A percentile compares a stretch with the other conserved stretches of the same genome.
phyloP scores from a whole-genome alignment of 2,888 invertebrate species.

The Kuschelorhynchus macadamiae region DNA sequence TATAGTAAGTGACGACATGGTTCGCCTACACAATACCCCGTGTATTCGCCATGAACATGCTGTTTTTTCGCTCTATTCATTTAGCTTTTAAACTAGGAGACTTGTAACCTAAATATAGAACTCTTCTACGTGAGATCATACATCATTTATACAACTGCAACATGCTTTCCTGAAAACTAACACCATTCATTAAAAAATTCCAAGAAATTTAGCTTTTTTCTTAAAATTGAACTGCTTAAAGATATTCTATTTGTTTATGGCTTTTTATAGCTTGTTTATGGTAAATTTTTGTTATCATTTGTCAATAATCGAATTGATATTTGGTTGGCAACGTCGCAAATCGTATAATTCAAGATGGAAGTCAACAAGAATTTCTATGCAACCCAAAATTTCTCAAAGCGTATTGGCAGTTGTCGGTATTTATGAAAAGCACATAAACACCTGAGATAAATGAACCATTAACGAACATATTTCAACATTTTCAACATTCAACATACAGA shows the following conservation, averaged over 20 bases:
- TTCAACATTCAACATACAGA: too few species aligned
- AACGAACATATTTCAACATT: too few species aligned
- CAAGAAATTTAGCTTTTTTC: not conserved
- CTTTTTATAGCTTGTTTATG: slow-evolving; percentile 20
- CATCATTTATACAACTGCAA: not conserved
- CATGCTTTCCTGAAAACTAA: not conserved
- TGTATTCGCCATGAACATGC: slow-evolving; percentile 41
- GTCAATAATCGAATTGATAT: slow-evolving; percentile 23
- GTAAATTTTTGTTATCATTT: slow-evolving; percentile 31
- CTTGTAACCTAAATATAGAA: slow-evolving; percentile 46
- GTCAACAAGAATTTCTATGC: not conserved
- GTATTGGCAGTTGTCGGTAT: too few species aligned
- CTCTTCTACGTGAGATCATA: slow-evolving; percentile 31
- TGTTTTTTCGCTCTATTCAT: slow-evolving; percentile 42
- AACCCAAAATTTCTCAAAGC: not conserved
- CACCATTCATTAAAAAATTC: too few species aligned
- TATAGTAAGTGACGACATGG: slow-evolving; percentile 81
- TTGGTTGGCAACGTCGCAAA: slow-evolving; percentile 22
- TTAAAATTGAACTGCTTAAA: not conserved
- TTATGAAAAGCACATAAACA: too few species aligned
- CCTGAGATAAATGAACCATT: too few species aligned
- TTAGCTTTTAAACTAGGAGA: slow-evolving; percentile 30
- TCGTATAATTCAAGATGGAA: slow-evolving; percentile 10
- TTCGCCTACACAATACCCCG: slow-evolving; percentile 57
- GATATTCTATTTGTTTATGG: slow-evolving; percentile 17